Evolutionary conservation across 2,113 vertebrate genomes (phyloP).

Genomic region (Ammodytes marinus): DNA sequence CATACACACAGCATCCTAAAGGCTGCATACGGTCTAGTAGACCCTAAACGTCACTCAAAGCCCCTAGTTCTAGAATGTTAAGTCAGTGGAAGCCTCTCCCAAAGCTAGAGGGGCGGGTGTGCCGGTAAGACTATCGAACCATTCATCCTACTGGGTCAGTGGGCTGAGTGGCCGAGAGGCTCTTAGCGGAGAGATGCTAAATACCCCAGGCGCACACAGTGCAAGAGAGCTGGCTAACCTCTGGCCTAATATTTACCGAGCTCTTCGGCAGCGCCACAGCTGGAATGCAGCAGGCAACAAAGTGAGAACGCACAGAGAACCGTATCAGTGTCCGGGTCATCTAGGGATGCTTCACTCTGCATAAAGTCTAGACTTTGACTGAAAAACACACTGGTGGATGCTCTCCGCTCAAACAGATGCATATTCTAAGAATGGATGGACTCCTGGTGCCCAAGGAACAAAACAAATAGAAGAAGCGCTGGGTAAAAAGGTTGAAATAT

Average conservation of each 20-base stretch:
- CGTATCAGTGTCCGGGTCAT: slow-evolving; percentile 72
- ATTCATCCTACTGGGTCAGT: slow-evolving; percentile 46
- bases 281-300: slow-evolving; percentile 69
- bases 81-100: slow-evolving; percentile 22
- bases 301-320: slow-evolving; percentile 30
- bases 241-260: slow-evolving; percentile 63
- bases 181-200: slow-evolving; percentile 65
- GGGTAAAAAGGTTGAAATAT: not conserved
- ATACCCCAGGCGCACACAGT: slow-evolving; percentile 48
- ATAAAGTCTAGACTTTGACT: slow-evolving; percentile 54
- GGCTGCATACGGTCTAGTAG: slow-evolving; percentile 1
- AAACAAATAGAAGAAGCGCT: slow-evolving; percentile 25
- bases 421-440: slow-evolving; percentile 45
- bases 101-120: slow-evolving; percentile 16
- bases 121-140: slow-evolving; percentile 11
- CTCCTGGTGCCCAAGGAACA: not conserved
- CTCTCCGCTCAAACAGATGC: slow-evolving; percentile 28
- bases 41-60: slow-evolving; percentile 14
- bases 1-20: slow-evolving; percentile 19
- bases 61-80: not conserved
- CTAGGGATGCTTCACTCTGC: slow-evolving; percentile 39
- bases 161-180: slow-evolving; percentile 36
- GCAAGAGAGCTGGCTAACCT: slow-evolving; percentile 39
- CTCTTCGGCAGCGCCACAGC: slow-evolving; percentile 68
- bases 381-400: slow-evolving; percentile 45